These are phyloP conservation scores for Parazoanthus darwini DNA, from an alignment of 92 coral and sea anemone species.

Conservation along the genomic window DNA sequence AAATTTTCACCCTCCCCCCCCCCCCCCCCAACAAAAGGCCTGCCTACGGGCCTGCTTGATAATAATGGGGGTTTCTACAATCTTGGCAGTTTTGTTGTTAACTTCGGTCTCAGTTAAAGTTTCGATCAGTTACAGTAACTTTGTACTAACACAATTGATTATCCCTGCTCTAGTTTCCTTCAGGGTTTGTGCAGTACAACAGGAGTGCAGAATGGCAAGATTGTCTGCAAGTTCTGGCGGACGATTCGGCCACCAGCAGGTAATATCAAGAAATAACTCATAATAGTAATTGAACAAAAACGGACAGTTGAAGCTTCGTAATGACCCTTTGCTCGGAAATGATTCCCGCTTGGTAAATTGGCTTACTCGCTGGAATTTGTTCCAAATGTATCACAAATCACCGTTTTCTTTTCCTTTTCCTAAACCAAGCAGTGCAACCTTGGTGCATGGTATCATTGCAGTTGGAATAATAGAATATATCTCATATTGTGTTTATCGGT, in stretches of 20 bases:
- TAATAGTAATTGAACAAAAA: neutral
- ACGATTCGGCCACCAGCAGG: constrained; percentile 83
- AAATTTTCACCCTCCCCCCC: too few relatives aligned
- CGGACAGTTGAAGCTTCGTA: neutral
- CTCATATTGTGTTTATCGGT: neutral
- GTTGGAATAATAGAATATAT: neutral
- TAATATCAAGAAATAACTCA: constrained; percentile 21
- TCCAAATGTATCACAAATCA: neutral
- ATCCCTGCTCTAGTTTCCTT: constrained; percentile 69
- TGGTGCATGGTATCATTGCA: neutral
- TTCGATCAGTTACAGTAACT: neutral
- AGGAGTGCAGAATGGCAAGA: constrained; percentile 91
- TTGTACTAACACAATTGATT: neutral
- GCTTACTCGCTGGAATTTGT: neutral
- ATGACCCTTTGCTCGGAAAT: neutral
- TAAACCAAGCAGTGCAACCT: neutral
- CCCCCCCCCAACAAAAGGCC: too few relatives aligned
- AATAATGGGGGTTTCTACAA: neutral
- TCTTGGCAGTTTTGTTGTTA: neutral
- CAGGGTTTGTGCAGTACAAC: constrained; percentile 82
- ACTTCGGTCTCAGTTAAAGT: neutral
- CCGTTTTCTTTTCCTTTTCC: neutral
- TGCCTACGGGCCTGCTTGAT: too few relatives aligned
- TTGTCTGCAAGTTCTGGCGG: constrained; percentile 77
- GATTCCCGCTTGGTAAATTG: neutral